Percentiles rank a stretch among this genome's conserved stretches.
phyloP scores from a whole-genome alignment of 2,113 vertebrate genomes.

The Noturus placidus region DNA sequence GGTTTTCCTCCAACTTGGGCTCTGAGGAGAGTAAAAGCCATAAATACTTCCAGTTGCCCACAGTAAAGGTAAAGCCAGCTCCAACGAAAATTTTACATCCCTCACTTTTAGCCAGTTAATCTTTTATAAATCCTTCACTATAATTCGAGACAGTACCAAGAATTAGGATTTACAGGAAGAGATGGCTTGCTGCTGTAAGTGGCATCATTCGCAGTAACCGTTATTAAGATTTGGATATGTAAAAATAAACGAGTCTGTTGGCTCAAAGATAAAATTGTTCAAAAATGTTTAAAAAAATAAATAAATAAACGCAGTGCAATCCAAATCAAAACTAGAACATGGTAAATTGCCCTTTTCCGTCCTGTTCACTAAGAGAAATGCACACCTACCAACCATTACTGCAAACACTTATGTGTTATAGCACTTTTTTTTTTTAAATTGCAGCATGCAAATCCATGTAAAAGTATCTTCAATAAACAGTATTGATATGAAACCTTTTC shows the following conservation, averaged over 20 bases:
- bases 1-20: neutral
- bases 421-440: neutral
- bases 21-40: conserved; percentile 28
- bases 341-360: neutral
- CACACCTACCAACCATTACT: neutral
- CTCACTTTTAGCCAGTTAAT: conserved; percentile 23
- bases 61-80: conserved; percentile 40
- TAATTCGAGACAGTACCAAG: neutral
- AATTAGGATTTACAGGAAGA: neutral
- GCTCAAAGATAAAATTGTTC: neutral
- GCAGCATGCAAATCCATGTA: neutral
- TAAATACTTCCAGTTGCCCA: conserved; percentile 38
- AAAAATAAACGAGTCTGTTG: neutral
- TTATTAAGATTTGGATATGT: neutral
- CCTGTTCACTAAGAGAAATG: neutral
- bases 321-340: neutral
- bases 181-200: neutral
- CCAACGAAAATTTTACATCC: conserved; percentile 32
- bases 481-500: neutral
- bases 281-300: neutral
- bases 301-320: neutral
- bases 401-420: neutral
- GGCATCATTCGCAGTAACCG: neutral
- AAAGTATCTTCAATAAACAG: neutral
- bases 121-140: conserved; percentile 25